phyloP scores from a whole-genome alignment of 2,888 invertebrate species.

The Synergus itoensis region DNA sequence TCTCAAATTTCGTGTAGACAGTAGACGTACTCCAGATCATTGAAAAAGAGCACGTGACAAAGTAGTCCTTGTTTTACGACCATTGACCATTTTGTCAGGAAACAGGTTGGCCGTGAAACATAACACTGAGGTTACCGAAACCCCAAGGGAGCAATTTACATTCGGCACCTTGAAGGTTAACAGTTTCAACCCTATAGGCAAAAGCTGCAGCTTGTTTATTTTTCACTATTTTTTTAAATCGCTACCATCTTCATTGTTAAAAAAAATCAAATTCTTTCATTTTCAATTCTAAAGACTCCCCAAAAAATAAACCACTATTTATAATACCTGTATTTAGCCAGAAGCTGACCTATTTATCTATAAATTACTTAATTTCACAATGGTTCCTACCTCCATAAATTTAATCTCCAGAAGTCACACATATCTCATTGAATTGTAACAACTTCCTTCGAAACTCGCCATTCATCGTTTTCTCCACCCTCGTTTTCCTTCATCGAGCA shows the following conservation, averaged over 20 bases:
- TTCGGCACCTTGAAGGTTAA: conserved; percentile 22
- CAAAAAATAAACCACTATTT: not conserved
- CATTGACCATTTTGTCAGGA: conserved; percentile 38
- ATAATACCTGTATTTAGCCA: conserved; percentile 7
- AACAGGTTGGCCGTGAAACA: conserved; percentile 33
- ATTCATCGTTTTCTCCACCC: conserved; percentile 24
- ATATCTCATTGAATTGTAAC: not conserved
- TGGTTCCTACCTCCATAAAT: not conserved
- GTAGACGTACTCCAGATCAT: not conserved
- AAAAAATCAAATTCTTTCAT: not conserved
- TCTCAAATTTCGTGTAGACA: conserved; percentile 16
- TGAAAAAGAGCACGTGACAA: conserved; percentile 38
- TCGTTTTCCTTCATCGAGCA: not conserved
- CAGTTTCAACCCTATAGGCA: conserved; percentile 5
- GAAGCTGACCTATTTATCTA: not conserved
- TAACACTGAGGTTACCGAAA: conserved; percentile 30
- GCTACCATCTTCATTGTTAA: no score
- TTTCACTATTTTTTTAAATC: not conserved
- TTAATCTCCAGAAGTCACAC: not conserved
- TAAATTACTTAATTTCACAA: not conserved
- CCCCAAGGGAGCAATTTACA: conserved; percentile 34
- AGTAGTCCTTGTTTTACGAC: conserved; percentile 28
- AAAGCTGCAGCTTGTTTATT: not conserved
- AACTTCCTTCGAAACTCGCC: conserved; percentile 10
- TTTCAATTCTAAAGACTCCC: not conserved